Conservation (phyloP, 2,113 vertebrate genomes). For the Mungos mungo region DNA sequence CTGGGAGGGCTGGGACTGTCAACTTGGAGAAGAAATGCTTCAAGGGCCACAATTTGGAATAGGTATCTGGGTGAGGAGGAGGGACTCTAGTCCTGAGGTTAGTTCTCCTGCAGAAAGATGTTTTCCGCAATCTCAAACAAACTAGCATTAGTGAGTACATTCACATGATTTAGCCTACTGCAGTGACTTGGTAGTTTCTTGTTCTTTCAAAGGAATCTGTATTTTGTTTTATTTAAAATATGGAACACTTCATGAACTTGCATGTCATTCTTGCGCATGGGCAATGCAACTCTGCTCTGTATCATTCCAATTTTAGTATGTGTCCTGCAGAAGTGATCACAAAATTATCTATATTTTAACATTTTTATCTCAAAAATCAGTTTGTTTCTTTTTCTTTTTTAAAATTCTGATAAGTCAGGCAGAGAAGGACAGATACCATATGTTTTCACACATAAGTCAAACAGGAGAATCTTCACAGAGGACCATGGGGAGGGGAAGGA, state of each 20-base stretch:
- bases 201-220: background rate
- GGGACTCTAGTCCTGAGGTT: background rate
- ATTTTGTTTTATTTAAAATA: background rate
- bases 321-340: background rate
- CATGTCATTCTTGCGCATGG: background rate
- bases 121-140: background rate
- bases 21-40: background rate
- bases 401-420: background rate
- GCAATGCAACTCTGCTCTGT: background rate
- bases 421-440: no score
- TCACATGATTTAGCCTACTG: background rate
- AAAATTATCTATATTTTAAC: background rate
- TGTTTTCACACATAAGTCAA: no score
- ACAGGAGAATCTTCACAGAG: no score
- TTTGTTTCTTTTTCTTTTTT: background rate
- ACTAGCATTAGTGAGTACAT: background rate
- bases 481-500: no score
- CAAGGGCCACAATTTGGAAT: background rate
- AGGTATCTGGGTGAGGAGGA: background rate
- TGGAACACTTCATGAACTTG: background rate
- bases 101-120: background rate
- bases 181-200: background rate
- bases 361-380: background rate
- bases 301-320: background rate
- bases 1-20: background rate